phyloP scores from a whole-genome alignment of 2,888 invertebrate species.

The Lithophane socia region DNA sequence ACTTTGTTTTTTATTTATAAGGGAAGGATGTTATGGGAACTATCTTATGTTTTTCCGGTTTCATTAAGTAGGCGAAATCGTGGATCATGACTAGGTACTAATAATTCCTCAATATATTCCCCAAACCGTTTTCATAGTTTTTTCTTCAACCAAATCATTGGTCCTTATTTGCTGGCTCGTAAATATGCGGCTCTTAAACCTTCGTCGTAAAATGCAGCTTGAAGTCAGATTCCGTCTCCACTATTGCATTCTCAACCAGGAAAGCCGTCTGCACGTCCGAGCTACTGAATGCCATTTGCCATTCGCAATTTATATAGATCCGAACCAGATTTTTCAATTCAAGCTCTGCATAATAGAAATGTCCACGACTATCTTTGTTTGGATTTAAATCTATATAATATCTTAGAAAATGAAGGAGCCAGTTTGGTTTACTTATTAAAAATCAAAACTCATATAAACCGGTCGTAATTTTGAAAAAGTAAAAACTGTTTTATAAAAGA shows the following conservation, averaged over 20 bases:
- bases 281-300: conserved; percentile 34
- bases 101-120: background rate
- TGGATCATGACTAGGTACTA: too few relatives aligned
- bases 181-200: conserved; percentile 6
- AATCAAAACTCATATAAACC: background rate
- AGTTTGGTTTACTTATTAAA: background rate
- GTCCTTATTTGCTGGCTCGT: conserved; percentile 5
- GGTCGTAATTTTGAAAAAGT: too few relatives aligned
- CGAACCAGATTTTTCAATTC: conserved; percentile 35
- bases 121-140: background rate
- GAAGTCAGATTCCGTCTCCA: conserved; percentile 9
- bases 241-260: conserved; percentile 51
- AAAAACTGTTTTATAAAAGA: too few relatives aligned
- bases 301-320: conserved; percentile 25
- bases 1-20: background rate
- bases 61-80: too few relatives aligned
- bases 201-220: conserved; percentile 4
- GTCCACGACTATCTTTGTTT: background rate
- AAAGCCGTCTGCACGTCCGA: conserved; percentile 26
- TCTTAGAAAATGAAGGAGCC: background rate
- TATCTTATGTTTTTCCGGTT: too few relatives aligned
- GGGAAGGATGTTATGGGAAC: too few relatives aligned
- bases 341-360: conserved; percentile 17
- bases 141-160: background rate
- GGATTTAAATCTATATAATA: background rate